Conservation (phyloP, 2,797 vertebrate species). For the Triplophysa yarkandensis region DNA sequence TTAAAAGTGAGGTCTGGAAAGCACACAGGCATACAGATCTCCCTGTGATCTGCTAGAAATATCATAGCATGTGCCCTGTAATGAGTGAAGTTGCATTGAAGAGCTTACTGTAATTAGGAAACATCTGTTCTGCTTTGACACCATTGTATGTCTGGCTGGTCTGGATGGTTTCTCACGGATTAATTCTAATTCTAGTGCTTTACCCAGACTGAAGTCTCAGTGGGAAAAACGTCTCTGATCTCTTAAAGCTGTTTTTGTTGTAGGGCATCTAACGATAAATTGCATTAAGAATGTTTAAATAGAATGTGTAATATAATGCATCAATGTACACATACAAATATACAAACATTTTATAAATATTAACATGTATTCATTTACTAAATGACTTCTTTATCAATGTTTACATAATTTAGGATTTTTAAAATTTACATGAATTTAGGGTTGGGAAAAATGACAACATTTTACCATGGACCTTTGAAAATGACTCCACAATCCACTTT, state of each 20-base stretch:
- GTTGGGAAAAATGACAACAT: too few species aligned
- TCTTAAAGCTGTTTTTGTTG: constrained; percentile 6
- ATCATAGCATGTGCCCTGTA: constrained; percentile 16
- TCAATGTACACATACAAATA: too few species aligned
- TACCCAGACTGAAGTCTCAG: constrained; percentile 6
- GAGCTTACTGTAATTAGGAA: constrained; percentile 25
- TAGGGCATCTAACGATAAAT: too few species aligned
- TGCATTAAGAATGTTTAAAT: too few species aligned
- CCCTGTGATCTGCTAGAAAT: constrained; percentile 10
- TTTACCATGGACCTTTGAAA: too few species aligned
- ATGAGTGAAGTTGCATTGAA: constrained; percentile 17
- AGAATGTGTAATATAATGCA: too few species aligned
- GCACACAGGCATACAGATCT: constrained; percentile 4
- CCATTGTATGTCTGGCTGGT: constrained; percentile 20
- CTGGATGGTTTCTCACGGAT: not conserved
- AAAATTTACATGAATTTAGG: too few species aligned
- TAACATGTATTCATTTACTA: too few species aligned
- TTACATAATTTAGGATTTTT: too few species aligned
- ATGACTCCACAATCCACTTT: too few species aligned
- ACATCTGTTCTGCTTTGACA: constrained; percentile 41
- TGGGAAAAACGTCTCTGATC: not conserved
- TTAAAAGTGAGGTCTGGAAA: not conserved
- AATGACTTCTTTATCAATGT: too few species aligned
- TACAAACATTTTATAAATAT: too few species aligned
- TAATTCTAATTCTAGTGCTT: constrained; percentile 13